Conservation (phyloP, 2,113 vertebrate species). For the Lepidothrix coronata region DNA sequence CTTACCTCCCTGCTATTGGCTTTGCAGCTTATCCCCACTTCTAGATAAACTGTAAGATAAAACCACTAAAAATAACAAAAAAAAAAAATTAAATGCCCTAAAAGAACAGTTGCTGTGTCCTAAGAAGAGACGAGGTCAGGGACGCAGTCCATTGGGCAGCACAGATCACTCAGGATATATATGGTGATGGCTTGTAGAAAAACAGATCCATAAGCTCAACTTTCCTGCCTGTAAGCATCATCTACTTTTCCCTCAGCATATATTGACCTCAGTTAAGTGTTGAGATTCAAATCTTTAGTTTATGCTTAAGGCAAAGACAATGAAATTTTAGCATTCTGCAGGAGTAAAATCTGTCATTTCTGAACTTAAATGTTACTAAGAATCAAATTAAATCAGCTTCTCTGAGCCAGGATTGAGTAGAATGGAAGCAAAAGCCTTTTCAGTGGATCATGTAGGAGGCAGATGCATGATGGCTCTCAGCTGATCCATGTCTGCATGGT, state of each 20-base stretch:
- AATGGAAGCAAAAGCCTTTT: background rate
- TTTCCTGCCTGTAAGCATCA: background rate
- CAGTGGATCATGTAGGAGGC: background rate
- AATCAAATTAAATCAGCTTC: background rate
- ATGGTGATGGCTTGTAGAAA: background rate
- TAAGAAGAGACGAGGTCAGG: background rate
- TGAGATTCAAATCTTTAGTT: background rate
- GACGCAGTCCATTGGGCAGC: background rate
- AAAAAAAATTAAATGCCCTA: background rate
- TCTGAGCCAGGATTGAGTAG: background rate
- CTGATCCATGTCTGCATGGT: background rate
- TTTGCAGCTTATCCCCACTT: background rate
- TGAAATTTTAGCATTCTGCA: background rate
- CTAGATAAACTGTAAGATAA: constrained; percentile 13
- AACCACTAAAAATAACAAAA: background rate
- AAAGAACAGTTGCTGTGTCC: background rate
- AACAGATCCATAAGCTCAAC: background rate
- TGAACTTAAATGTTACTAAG: background rate
- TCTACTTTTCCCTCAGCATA: background rate
- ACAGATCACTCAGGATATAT: background rate
- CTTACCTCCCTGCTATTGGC: constrained; percentile 30
- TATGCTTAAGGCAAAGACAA: background rate
- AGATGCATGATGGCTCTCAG: background rate
- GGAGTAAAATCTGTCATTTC: background rate
- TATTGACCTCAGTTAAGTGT: background rate